Evolutionary conservation across 2,113 vertebrate species (phyloP), one percentile per base, ranked within the genome.

Genomic region (Carassius auratus): DNA sequence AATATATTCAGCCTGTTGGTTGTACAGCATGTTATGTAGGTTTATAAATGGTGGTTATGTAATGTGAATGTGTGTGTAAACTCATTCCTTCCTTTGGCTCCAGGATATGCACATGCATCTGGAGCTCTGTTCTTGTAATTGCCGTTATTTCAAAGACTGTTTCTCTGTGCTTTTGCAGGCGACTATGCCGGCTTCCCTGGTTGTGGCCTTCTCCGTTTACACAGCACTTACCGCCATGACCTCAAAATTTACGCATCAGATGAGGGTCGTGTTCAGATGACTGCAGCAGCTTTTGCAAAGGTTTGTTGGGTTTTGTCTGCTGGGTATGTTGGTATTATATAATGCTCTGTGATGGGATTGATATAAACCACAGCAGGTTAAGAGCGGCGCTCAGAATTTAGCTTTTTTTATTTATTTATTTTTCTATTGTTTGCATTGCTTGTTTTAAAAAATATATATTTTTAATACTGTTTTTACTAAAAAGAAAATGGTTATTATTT

Each of bases 161-260:
- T 23, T 62, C 23, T 73, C 9, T 69, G 0, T 19, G 8, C 23
- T 86, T 61, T 86, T 75, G 42, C 45, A 99, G 98, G 98, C 55
- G 98, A 99, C 90, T 99, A 98, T 2, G 97, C 98, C 45, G 98
- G 98, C 30, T 99, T 98, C 87, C 98, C 98, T 33, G 98, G 98
- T n/a, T 99, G 98, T 84, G 98, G 98, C 45, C 94, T 99, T 52
- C 96, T 99, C 38, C 96, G 98, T 19, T 94, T 99, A 77, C 98
- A 99, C 91, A 99, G 98, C 93, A 99, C 98, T 4, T 99, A 98
- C 74, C 97, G 98, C 81, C 98, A 99, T 0, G 98, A 99, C 89
- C 96, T 99, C 88, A 99, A 98, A 95, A 99, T 99, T 92, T 99
- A 99, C 0, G 98, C 98, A 76, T 99, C 98, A 0, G 98, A 99